These are phyloP conservation scores for Nesoenas mayeri DNA, from an alignment of 2,113 vertebrate species.

Conservation along the genomic window DNA sequence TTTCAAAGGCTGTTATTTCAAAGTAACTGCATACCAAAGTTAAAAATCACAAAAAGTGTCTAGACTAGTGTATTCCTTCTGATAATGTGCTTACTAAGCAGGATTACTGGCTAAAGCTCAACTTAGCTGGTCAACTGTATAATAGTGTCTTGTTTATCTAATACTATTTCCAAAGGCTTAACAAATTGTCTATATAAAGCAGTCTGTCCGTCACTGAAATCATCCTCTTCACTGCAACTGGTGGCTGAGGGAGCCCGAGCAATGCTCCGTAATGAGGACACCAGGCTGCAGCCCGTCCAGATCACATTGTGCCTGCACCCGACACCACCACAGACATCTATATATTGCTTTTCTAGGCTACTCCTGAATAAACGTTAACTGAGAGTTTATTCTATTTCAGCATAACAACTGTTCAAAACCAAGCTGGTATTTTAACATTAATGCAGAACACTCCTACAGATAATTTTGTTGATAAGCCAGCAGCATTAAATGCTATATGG, in stretches of 20 bases:
- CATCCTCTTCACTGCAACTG: background rate
- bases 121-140: constrained; percentile 43
- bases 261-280: rapidly evolving
- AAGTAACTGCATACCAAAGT: constrained; percentile 35
- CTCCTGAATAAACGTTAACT: background rate
- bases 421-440: background rate
- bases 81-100: constrained; percentile 27
- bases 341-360: background rate
- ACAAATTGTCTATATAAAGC: background rate
- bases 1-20: constrained; percentile 63
- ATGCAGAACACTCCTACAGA: background rate
- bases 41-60: constrained; percentile 54
- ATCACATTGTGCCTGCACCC: background rate
- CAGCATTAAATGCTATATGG: background rate
- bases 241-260: background rate
- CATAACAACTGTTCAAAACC: background rate
- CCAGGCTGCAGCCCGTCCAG: background rate
- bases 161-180: constrained; percentile 26
- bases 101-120: constrained; percentile 48
- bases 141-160: constrained; percentile 36
- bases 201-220: background rate
- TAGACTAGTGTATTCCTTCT: constrained; percentile 30
- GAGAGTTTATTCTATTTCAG: background rate
- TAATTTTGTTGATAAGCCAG: background rate
- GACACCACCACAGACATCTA: rapidly evolving